Conservation (phyloP, 2,888 invertebrate species). For the Cheilosia soror region DNA sequence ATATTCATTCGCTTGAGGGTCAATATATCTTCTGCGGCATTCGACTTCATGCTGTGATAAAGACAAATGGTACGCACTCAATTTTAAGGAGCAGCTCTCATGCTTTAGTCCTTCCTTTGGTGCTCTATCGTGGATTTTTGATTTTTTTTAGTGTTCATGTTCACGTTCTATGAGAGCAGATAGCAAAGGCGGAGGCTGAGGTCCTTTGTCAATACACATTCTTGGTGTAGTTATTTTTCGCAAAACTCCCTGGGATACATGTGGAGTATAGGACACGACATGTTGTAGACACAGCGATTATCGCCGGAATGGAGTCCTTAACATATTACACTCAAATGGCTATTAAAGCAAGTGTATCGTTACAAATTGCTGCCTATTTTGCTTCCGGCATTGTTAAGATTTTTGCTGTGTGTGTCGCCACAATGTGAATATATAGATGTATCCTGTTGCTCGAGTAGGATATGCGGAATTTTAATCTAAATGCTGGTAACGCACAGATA, state of each 20-base stretch:
- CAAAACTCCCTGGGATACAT: constrained; percentile 42
- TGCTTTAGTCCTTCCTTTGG: constrained; percentile 46
- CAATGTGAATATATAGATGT: not conserved
- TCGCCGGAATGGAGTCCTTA: constrained; percentile 69
- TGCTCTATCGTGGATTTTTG: constrained; percentile 43
- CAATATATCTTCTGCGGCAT: constrained; percentile 76
- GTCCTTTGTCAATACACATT: constrained; percentile 56
- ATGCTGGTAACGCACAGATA: not conserved
- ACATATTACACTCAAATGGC: constrained; percentile 70
- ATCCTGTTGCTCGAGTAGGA: constrained; percentile 61
- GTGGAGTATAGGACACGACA: constrained; percentile 24
- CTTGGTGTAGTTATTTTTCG: constrained; percentile 22
- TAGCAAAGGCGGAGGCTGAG: constrained; percentile 28
- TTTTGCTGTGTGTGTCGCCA: constrained; percentile 22
- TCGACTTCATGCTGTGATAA: constrained; percentile 77
- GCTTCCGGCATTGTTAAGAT: constrained; percentile 49
- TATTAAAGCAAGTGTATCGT: constrained; percentile 70
- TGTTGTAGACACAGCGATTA: constrained; percentile 40
- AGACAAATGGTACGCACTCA: constrained; percentile 77
- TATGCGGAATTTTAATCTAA: constrained; percentile 29
- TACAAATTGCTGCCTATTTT: constrained; percentile 71
- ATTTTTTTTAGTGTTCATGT: constrained; percentile 7
- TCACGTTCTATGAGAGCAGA: constrained; percentile 9
- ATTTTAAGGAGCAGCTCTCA: constrained; percentile 67
- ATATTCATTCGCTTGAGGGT: constrained; percentile 74